Percentiles rank a stretch among this genome's conserved stretches.
Evolutionary conservation across 2,797 vertebrate species (phyloP).

Genomic region (Pristis pectinata): DNA sequence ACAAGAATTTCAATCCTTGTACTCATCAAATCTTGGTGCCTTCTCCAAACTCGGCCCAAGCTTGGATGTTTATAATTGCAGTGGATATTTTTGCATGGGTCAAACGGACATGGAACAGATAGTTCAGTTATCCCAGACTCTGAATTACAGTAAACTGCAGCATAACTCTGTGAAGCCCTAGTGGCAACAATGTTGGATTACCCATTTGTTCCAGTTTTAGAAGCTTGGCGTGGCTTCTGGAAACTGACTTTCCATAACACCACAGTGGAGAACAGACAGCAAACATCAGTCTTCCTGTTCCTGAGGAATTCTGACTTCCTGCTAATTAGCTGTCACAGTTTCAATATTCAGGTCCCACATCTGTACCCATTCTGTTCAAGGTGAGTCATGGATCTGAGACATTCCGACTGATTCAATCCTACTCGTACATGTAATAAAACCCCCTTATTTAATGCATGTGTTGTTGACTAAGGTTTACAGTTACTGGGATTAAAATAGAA

Average conservation of each 20-base stretch:
- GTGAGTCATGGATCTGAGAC: neutral
- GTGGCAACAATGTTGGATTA: neutral
- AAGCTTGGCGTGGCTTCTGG: neutral
- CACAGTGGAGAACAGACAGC: neutral
- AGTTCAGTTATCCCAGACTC: neutral
- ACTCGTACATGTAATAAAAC: neutral
- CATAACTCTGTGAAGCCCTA: neutral
- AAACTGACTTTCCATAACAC: neutral
- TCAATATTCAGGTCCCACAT: neutral
- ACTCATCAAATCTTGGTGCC: neutral
- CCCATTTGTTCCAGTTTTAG: neutral
- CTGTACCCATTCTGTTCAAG: neutral
- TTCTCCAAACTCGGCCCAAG: neutral
- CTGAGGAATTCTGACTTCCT: neutral
- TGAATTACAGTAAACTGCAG: neutral
- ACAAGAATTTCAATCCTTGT: neutral
- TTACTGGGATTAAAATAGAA: neutral
- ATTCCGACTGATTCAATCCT: neutral
- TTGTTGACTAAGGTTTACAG: neutral
- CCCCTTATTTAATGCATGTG: neutral
- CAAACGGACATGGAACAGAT: neutral
- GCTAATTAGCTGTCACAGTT: neutral
- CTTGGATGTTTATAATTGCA: neutral
- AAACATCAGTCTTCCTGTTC: neutral
- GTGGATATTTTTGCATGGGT: neutral